These are phyloP conservation scores for Lagenorhynchus albirostris DNA, from an alignment of 2,113 vertebrate genomes.

Conservation along the genomic window DNA sequence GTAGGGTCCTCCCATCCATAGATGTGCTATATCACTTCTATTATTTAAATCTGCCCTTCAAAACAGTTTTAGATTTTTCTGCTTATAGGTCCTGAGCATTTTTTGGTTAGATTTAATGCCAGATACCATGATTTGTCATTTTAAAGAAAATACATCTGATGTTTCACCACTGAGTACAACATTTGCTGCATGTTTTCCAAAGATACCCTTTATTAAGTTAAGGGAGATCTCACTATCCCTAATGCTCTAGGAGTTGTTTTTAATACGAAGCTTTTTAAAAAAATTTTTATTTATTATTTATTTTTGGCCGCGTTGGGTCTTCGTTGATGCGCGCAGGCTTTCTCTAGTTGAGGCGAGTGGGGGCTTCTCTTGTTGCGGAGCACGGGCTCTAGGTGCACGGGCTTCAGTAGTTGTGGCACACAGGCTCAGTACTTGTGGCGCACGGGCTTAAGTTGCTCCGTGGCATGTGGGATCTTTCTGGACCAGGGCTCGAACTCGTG, in stretches of 20 bases:
- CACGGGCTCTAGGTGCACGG: too few species aligned
- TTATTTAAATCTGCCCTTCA: neutral
- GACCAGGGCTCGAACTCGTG: too few species aligned
- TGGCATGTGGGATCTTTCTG: too few species aligned
- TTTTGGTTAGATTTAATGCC: neutral
- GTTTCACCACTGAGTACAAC: neutral
- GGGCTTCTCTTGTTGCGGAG: too few species aligned
- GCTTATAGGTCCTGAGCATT: neutral
- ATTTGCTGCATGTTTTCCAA: neutral
- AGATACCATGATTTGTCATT: neutral
- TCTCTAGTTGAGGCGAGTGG: too few species aligned
- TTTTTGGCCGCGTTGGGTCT: too few species aligned
- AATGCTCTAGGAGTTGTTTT: neutral
- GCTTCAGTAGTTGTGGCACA: too few species aligned
- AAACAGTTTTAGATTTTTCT: neutral
- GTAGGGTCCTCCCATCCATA: neutral
- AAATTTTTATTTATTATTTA: too few species aligned
- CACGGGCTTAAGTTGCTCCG: too few species aligned
- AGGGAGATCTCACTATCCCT: neutral
- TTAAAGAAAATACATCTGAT: neutral
- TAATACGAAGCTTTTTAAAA: neutral
- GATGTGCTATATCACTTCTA: neutral
- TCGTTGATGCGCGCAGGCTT: too few species aligned
- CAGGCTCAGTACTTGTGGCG: too few species aligned
- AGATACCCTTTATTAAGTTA: neutral